Base-by-base conservation (phyloP, 2,113 vertebrate genomes). In the Hippocampus mohnikei region DNA sequence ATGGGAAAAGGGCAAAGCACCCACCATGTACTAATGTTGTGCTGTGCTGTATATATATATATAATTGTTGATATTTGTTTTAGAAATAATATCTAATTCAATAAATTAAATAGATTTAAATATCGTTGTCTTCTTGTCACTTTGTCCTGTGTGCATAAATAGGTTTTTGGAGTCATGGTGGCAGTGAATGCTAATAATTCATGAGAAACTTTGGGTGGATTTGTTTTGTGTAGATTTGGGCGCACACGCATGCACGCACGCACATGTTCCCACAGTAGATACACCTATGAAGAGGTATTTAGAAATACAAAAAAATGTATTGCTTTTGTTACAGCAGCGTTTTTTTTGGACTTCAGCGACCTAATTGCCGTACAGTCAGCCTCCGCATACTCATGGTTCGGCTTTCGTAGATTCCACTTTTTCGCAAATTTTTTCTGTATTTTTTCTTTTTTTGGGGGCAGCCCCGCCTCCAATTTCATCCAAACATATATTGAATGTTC, bases 1-100 rank as follows among this genome's bases (percentile, higher is more conserved):
- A 89, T 86, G 90, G 90, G 92, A 88, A 85, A 88, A 92, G 85
- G 92, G 90, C 82, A 92, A 92, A 81, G 88, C 89, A 90, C 63
- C 63, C 70, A 82, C 50, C 69, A 56, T 75, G 74, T 76, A 81
- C 59, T 33, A 66, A 67, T 42, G 75, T 77, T 18, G 69, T 70
- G 68, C 69, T 85, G 16, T 59, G 27, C 27, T 60, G 27, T 58
- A 27, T 25, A 61, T 58, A 27, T 15, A 61, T 85, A 62, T 81
- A 61, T 85, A 62, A 80, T 76, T 81, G 33, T 78, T 78, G 67
- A 67, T 65, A 55, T 69, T 80, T 85, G 60, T 73, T 84, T 81
- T 85, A 83, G 81, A 73, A 83, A 8, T 73, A 79, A 73, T 67
- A 79, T 72, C 40, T 53, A 82, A 81, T 80, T 69, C 80, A 88